A percentile compares a stretch with the other conserved stretches of the same genome.
Evolutionary conservation across 2,888 invertebrate species (phyloP).

Genomic region (Clitarchus hookeri): DNA sequence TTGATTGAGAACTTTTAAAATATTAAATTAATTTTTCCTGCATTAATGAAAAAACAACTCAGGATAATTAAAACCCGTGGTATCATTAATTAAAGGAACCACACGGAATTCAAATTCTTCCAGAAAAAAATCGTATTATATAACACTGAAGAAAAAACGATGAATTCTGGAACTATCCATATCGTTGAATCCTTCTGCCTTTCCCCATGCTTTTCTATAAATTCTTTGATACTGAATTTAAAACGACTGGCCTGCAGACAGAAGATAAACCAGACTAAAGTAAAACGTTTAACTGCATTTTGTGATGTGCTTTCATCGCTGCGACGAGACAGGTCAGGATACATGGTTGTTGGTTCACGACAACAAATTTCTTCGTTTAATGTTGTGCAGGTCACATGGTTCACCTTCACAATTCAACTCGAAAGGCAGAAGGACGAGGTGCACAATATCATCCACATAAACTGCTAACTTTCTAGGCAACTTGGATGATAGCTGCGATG

Average conservation of each 20-base stretch:
- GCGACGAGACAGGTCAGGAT: not conserved
- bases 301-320: not conserved
- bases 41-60: not conserved
- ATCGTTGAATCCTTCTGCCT: not conserved
- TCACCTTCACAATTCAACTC: not conserved
- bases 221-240: not conserved
- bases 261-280: not conserved
- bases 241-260: not conserved
- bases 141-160: not conserved
- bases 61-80: not conserved
- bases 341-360: not conserved
- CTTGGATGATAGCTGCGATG: too few relatives aligned
- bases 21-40: not conserved
- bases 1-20: not conserved
- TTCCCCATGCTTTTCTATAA: not conserved
- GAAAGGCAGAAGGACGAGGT: not conserved
- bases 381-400: not conserved
- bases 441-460: too few relatives aligned
- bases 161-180: not conserved
- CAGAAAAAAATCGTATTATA: not conserved
- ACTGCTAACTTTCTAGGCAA: too few relatives aligned
- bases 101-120: not conserved
- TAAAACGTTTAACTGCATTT: not conserved
- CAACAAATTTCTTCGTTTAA: not conserved
- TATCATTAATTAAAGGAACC: not conserved